These are phyloP conservation scores for Rissa tridactyla DNA, from an alignment of 2,113 vertebrate genomes.

Conservation along the genomic window DNA sequence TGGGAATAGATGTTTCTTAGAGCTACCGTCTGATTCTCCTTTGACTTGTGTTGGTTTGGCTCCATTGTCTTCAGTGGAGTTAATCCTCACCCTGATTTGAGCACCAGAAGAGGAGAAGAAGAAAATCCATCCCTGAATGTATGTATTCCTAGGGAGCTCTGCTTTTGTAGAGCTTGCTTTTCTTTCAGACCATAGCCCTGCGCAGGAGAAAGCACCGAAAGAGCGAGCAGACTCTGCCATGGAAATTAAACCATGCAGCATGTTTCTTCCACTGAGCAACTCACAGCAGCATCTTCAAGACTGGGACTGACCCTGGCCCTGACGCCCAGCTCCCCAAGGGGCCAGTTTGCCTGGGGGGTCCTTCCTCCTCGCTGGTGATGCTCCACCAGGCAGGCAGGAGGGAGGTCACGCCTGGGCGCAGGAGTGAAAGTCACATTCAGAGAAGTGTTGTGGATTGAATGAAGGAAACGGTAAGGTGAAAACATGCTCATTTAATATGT, in stretches of 20 bases:
- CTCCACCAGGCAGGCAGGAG: rapidly evolving
- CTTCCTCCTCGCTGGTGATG: not conserved
- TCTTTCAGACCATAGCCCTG: not conserved
- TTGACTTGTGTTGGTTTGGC: not conserved
- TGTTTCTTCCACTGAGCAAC: not conserved
- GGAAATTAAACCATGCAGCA: not conserved
- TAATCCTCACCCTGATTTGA: not conserved
- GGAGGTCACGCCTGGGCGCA: not conserved
- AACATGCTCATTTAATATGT: not conserved
- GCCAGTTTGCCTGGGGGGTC: not conserved
- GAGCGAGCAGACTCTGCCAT: not conserved
- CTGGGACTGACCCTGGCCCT: not conserved
- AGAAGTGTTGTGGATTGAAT: not conserved
- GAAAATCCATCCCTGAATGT: not conserved
- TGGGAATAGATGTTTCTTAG: not conserved
- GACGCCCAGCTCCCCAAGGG: not conserved
- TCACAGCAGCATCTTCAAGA: not conserved
- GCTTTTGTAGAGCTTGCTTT: not conserved
- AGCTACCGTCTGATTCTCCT: not conserved
- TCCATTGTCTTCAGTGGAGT: not conserved
- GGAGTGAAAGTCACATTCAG: not conserved
- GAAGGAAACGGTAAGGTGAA: not conserved
- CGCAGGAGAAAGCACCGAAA: not conserved
- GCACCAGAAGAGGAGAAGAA: not conserved
- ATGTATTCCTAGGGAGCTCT: not conserved